phyloP scores from a whole-genome alignment of 1,140 invertebrate species.

The Anagrus nilaparvatae region DNA sequence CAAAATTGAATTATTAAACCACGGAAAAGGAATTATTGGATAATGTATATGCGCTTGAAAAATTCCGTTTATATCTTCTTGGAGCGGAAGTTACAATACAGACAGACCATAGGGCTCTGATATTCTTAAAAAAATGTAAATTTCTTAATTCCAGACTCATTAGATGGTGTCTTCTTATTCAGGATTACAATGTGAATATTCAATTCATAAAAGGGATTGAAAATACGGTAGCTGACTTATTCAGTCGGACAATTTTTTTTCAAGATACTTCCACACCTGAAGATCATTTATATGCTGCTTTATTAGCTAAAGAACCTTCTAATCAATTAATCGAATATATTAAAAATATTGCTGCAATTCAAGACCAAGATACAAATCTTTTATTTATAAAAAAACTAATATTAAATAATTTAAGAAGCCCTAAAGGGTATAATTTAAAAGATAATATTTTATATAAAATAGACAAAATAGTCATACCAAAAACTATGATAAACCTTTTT shows the following conservation, averaged over 20 bases:
- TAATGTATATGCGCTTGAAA: too few species aligned
- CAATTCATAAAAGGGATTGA: slow-evolving; percentile 4
- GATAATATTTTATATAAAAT: slow-evolving; percentile 14
- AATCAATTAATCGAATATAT: neutral
- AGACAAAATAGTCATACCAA: too few species aligned
- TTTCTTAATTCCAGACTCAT: slow-evolving; percentile 7
- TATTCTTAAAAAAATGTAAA: slow-evolving; percentile 10
- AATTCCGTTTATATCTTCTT: too few species aligned
- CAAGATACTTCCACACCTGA: neutral
- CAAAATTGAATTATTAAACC: too few species aligned
- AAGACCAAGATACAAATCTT: neutral
- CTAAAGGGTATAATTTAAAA: too few species aligned
- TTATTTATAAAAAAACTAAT: neutral
- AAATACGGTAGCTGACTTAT: slow-evolving; percentile 8
- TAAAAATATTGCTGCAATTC: neutral
- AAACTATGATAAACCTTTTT: too few species aligned
- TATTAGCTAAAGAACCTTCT: neutral
- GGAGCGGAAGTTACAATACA: too few species aligned
- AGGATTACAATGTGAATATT: slow-evolving; percentile 10
- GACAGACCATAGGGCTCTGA: slow-evolving; percentile 37
- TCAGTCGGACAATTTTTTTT: neutral
- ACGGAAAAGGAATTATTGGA: too few species aligned
- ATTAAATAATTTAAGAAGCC: slow-evolving; percentile 20
- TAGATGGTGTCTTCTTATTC: slow-evolving; percentile 8
- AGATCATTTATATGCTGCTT: neutral